phyloP scores from a whole-genome alignment of 2,113 vertebrate genomes.

The Uropsilus gracilis region DNA sequence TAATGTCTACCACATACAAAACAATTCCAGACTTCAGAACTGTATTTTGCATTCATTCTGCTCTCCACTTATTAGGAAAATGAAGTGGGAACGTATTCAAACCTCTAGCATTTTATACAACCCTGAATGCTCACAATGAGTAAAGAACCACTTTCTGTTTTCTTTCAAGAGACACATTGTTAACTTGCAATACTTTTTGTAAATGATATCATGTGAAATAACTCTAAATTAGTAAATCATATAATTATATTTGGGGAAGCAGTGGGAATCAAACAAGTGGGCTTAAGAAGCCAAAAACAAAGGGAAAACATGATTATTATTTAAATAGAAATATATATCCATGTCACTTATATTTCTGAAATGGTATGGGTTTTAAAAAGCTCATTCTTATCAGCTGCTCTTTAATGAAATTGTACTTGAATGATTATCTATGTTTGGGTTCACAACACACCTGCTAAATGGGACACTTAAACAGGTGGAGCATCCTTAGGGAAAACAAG shows the following conservation, averaged over 20 bases:
- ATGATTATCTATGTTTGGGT: conserved; percentile 43
- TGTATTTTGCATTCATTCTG: neutral
- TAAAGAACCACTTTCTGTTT: neutral
- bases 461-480: conserved; percentile 80
- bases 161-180: neutral
- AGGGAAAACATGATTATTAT: conserved; percentile 8
- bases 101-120: neutral
- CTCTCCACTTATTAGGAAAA: conserved; percentile 37
- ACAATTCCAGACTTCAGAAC: conserved; percentile 38
- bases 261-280: neutral
- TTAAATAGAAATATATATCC: conserved; percentile 42
- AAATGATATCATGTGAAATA: neutral
- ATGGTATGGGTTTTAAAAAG: conserved; percentile 34
- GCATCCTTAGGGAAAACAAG: conserved; percentile 87
- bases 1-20: neutral
- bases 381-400: conserved; percentile 39
- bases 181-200: conserved; percentile 9
- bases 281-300: conserved; percentile 33
- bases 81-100: neutral
- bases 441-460: neutral
- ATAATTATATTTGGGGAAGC: neutral
- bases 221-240: conserved; percentile 14
- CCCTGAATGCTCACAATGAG: neutral
- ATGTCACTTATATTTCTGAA: conserved; percentile 36
- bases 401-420: conserved; percentile 64